Evolutionary conservation across 2,797 vertebrate species (phyloP).

Genomic region (Ptychobarbus kaznakovi): DNA sequence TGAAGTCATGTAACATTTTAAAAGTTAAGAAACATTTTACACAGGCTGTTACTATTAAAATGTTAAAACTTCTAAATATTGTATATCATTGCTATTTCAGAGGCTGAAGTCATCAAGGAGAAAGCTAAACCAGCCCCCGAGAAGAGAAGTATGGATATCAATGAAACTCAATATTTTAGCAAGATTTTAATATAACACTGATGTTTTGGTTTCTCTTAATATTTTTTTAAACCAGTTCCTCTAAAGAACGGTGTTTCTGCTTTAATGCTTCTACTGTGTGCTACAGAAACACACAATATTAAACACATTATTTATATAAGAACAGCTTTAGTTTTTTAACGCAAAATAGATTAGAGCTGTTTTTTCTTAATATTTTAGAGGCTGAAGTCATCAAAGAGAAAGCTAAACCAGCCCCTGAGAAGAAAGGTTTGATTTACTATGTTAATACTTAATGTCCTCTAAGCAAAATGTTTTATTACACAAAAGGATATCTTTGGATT

Average conservation of each 20-base stretch:
- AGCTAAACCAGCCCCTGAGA: conserved; percentile 22
- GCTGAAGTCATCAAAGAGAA: conserved; percentile 25
- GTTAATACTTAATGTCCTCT: neutral
- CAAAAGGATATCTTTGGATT: neutral
- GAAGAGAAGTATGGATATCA: conserved; percentile 61
- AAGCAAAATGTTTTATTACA: neutral
- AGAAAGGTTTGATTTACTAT: conserved; percentile 34
- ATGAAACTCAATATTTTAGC: too few relatives aligned
- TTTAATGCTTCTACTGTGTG: neutral
- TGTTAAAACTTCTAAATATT: neutral
- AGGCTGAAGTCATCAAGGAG: conserved; percentile 27
- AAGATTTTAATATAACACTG: too few relatives aligned
- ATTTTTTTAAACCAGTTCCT: neutral
- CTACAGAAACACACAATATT: neutral
- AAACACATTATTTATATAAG: neutral
- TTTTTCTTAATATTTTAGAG: conserved; percentile 8
- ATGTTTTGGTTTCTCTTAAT: too few relatives aligned
- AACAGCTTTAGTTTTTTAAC: neutral
- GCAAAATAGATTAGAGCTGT: neutral
- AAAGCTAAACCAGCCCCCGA: conserved; percentile 43
- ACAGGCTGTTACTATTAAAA: neutral
- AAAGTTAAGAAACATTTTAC: neutral
- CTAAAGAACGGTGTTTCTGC: neutral
- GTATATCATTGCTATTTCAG: neutral
- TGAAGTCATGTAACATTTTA: too few relatives aligned